Base-by-base conservation (phyloP, 2,113 vertebrate genomes). In the Phaethornis superciliosus region DNA sequence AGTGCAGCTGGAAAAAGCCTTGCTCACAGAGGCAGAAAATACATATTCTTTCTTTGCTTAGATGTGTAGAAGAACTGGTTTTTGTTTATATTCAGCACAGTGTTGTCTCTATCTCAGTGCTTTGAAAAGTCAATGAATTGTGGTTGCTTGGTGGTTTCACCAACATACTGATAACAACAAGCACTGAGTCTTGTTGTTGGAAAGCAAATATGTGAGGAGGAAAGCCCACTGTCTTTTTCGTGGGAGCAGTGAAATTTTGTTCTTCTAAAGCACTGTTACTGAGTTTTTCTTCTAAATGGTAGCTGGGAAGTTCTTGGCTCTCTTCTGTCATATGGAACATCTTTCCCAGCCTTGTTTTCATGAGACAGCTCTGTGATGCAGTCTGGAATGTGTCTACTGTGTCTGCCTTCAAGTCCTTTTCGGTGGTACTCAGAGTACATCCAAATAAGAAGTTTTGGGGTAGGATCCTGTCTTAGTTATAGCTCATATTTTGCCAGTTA, bases 1-100 rank as follows among this genome's bases (percentile, higher is more conserved):
- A 95, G 92, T 86, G 82, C 94, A 92, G 82, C 91, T 80, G 68
- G 68, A 88, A 93, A 92, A 95, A 94, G 60, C 93, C 78, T 77
- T 96, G 82, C 86, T 42, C 81, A 62, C 88, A 83, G 90, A 94
- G 85, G 91, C 91, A 82, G 42, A 69, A 44, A 26, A 47, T 92
- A 63, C 92, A 94, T 52, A 55, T 59, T 75, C 79, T 11, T 91
- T 83, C 59, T 90, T 94, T 95, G 54, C 83, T 93, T 88, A 63
- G 42, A 28, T 77, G 7, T 67, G 51, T 62, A 35, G 85, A 59
- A 68, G 33, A 35, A 44, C 52, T 85, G 54, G 26, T 69, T 89
- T n/a, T 76, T 42, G 55, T 88, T 82, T 35, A 55, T 64, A 23
- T 87, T 85, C 52, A 85, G 4, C 35, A 15, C 14, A 27, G 77